Conservation (phyloP, 2,888 invertebrate genomes). For the Brenthis hecate region DNA sequence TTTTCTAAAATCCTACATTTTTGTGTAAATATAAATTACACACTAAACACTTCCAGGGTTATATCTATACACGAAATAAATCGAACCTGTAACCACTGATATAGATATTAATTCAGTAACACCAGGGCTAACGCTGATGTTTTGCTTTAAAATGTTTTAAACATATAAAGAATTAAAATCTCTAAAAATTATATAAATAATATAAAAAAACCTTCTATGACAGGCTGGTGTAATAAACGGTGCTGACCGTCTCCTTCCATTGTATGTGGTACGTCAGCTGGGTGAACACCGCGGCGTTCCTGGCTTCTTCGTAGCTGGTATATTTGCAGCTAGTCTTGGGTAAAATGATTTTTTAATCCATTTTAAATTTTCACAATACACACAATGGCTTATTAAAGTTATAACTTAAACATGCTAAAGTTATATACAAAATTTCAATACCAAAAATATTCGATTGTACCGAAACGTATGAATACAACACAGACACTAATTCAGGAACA, state of each 20-base stretch:
- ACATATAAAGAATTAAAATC: neutral
- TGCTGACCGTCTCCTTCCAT: conserved; percentile 92
- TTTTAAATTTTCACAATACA: neutral
- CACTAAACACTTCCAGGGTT: no score
- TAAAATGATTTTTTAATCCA: conserved; percentile 62
- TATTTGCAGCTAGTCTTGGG: conserved; percentile 98
- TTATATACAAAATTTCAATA: conserved; percentile 3
- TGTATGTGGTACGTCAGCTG: conserved; percentile 93
- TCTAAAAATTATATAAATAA: neutral
- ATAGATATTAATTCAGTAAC: no score
- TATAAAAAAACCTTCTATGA: conserved; percentile 32
- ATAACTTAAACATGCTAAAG: neutral
- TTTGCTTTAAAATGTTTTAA: no score
- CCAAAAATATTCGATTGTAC: conserved; percentile 26
- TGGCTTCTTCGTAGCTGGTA: conserved; percentile 96
- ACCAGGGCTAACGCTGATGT: no score
- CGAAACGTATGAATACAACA: conserved; percentile 48
- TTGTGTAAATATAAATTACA: no score
- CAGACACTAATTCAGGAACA: conserved; percentile 54
- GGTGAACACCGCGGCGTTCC: conserved; percentile 90
- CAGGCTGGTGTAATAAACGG: conserved; percentile 85
- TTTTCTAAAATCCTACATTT: no score
- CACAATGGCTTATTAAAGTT: neutral
- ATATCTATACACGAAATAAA: no score
- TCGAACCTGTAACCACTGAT: no score